These are phyloP conservation scores for Mormyrus lacerda DNA, from an alignment of 2,113 vertebrate species.

Conservation along the genomic window DNA sequence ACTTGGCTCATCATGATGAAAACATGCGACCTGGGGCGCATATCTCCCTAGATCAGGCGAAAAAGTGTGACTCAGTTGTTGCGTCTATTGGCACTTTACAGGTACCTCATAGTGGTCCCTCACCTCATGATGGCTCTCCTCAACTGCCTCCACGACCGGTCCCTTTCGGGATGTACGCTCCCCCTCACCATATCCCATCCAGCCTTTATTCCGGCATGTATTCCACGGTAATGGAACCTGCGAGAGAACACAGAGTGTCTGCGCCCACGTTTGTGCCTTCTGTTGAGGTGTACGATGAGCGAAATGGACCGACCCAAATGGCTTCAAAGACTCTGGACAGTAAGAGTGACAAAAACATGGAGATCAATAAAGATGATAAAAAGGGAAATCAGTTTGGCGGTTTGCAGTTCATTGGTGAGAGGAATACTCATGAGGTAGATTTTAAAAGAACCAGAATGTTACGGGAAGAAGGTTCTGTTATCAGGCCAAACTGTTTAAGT, in stretches of 20 bases:
- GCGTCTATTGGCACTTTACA: conserved; percentile 60
- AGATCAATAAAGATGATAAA: conserved; percentile 32
- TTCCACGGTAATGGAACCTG: conserved; percentile 65
- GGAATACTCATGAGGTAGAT: conserved; percentile 59
- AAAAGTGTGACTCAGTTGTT: conserved; percentile 64
- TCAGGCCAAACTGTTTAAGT: conserved; percentile 71
- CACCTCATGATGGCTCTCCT: conserved; percentile 53
- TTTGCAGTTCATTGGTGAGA: conserved; percentile 62
- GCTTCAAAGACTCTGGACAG: conserved; percentile 84
- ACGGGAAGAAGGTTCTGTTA: conserved; percentile 82
- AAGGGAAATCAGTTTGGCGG: conserved; percentile 55
- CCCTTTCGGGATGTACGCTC: conserved; percentile 50
- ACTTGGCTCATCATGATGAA: conserved; percentile 59
- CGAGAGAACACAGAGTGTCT: conserved; percentile 83
- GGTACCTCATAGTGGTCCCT: conserved; percentile 64
- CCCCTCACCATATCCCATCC: conserved; percentile 57
- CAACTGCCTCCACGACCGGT: conserved; percentile 36
- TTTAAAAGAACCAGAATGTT: conserved; percentile 59
- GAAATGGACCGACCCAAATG: conserved; percentile 81
- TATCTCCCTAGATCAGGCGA: conserved; percentile 55
- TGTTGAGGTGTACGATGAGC: conserved; percentile 86
- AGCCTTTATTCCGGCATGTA: conserved; percentile 65
- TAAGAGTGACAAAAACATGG: conserved; percentile 63
- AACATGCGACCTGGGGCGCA: conserved; percentile 54
- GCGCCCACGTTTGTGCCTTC: conserved; percentile 95